phyloP scores from a whole-genome alignment of 2,888 invertebrate genomes.

The Caenorhabditis zanzibari region DNA sequence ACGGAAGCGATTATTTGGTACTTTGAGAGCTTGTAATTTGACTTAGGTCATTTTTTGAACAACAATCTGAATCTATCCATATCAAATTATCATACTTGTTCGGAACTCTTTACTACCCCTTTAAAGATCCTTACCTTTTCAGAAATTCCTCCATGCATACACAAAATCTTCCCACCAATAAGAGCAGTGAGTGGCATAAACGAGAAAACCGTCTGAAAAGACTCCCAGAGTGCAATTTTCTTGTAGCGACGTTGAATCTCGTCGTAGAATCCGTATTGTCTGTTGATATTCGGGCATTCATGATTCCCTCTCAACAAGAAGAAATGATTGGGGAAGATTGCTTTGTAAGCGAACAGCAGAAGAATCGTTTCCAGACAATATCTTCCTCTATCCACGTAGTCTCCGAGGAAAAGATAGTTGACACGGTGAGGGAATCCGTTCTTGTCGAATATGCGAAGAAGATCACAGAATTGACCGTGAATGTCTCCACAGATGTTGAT shows the following conservation, averaged over 20 bases:
- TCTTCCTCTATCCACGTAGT: slow-evolving; percentile 77
- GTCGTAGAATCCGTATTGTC: slow-evolving; percentile 77
- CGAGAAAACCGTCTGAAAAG: slow-evolving; percentile 84
- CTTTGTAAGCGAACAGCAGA: slow-evolving; percentile 73
- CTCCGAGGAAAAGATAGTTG: slow-evolving; percentile 79
- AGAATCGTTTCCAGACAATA: slow-evolving; percentile 73
- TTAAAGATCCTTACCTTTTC: too few species aligned
- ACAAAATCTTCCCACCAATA: slow-evolving; percentile 72
- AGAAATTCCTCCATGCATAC: slow-evolving; percentile 79
- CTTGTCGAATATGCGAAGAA: slow-evolving; percentile 75
- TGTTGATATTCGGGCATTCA: slow-evolving; percentile 73
- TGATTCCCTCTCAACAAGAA: slow-evolving; percentile 77
- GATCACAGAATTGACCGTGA: slow-evolving; percentile 76
- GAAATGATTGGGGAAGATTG: slow-evolving; percentile 71
- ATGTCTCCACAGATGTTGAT: slow-evolving; percentile 77
- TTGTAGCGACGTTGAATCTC: slow-evolving; percentile 74
- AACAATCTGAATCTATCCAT: too few species aligned
- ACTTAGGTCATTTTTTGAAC: too few species aligned
- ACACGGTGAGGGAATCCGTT: slow-evolving; percentile 73
- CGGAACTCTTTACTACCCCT: too few species aligned
- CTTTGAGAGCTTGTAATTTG: too few species aligned
- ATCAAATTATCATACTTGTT: too few species aligned
- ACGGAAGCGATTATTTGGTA: too few species aligned
- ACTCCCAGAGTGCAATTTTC: slow-evolving; percentile 22
- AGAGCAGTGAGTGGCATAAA: slow-evolving; percentile 82